phyloP scores from a whole-genome alignment of 1,140 invertebrate species.

The Drosophila saltans region DNA sequence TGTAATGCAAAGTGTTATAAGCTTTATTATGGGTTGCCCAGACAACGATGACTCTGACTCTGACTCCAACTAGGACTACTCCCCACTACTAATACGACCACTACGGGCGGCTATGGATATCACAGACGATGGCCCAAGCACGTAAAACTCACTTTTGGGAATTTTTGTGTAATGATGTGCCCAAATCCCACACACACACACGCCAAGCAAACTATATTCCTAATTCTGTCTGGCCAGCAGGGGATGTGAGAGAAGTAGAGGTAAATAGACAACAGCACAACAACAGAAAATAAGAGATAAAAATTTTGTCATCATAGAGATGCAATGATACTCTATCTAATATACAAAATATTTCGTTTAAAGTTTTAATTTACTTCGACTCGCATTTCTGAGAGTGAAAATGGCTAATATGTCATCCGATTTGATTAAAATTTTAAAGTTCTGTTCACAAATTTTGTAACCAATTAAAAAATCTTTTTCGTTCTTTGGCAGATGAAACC shows the following conservation, averaged over 20 bases:
- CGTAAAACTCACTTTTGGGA: conserved; percentile 58
- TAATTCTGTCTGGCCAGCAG: conserved; percentile 38
- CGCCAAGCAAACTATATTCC: conserved; percentile 50
- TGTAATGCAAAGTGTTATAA: conserved; percentile 82
- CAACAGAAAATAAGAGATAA: conserved; percentile 12
- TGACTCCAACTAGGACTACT: background rate
- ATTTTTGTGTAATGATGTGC: conserved; percentile 79
- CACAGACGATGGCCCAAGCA: conserved; percentile 47
- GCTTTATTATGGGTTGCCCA: conserved; percentile 72
- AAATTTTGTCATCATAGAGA: background rate
- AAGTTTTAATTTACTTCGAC: no score
- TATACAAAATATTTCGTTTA: no score
- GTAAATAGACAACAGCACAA: background rate
- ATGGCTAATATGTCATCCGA: no score
- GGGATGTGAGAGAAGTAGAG: background rate
- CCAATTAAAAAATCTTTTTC: no score
- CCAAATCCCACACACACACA: conserved; percentile 58
- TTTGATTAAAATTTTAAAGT: no score
- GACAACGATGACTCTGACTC: conserved; percentile 24
- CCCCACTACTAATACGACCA: background rate
- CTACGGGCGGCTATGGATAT: conserved; percentile 6
- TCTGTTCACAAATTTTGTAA: no score
- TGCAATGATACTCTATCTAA: conserved; percentile 19
- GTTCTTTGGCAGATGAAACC: no score
- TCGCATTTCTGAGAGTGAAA: no score